phyloP scores from a whole-genome alignment of 2,113 vertebrate species.

The Thunnus thynnus region DNA sequence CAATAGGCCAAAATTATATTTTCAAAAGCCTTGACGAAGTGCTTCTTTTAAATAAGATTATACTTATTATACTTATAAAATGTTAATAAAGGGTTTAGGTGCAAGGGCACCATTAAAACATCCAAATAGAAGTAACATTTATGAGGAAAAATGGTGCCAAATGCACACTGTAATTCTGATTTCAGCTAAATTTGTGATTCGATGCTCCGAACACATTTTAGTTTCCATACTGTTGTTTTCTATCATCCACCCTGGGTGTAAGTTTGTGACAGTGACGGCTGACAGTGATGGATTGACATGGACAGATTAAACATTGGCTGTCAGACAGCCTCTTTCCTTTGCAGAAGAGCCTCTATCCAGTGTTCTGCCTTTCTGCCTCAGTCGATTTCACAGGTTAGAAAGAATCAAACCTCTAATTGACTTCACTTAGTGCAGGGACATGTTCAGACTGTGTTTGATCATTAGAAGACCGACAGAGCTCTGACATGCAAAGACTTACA shows the following conservation, averaged over 20 bases:
- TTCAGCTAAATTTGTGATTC: slow-evolving; percentile 18
- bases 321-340: slow-evolving; percentile 50
- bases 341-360: slow-evolving; percentile 30
- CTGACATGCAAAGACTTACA: slow-evolving; percentile 24
- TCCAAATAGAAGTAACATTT: background rate
- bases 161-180: background rate
- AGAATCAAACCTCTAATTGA: slow-evolving; percentile 67
- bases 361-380: slow-evolving; percentile 46
- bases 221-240: slow-evolving; percentile 43
- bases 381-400: slow-evolving; percentile 55
- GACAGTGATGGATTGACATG: slow-evolving; percentile 65
- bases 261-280: slow-evolving; percentile 52
- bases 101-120: background rate
- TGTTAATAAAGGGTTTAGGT: background rate
- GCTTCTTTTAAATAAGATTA: too few species aligned
- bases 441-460: slow-evolving; percentile 55
- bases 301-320: slow-evolving; percentile 70
- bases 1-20: too few species aligned
- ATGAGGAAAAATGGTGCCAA: background rate
- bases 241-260: slow-evolving; percentile 12
- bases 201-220: slow-evolving; percentile 8
- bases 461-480: slow-evolving; percentile 40
- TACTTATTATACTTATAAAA: background rate
- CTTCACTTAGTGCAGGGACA: slow-evolving; percentile 56
- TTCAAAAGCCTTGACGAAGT: too few species aligned